Percentiles rank a stretch among this genome's conserved stretches.
Conservation (phyloP, 2,113 vertebrate genomes). For the Isichthys henryi region DNA sequence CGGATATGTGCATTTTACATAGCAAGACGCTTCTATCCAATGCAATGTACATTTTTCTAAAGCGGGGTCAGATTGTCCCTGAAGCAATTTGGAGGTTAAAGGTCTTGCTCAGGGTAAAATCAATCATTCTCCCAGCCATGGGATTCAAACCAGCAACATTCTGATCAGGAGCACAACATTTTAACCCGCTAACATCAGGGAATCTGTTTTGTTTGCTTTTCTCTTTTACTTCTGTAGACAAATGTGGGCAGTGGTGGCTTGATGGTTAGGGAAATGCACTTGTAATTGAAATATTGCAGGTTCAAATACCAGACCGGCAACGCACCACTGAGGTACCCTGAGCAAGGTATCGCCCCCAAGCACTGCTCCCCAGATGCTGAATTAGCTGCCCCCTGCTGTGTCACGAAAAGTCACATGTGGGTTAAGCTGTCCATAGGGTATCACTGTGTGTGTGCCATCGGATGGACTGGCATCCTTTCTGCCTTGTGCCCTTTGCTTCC, state of each 20-base stretch:
- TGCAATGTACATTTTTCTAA: not conserved
- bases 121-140: not conserved
- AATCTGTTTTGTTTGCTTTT: not conserved
- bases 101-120: not conserved
- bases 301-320: too few relatives aligned
- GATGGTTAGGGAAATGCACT: too few relatives aligned
- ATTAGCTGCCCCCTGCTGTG: too few relatives aligned
- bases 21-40: not conserved
- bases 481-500: not conserved
- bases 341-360: too few relatives aligned
- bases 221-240: not conserved
- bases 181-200: not conserved
- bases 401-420: too few relatives aligned
- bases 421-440: not conserved
- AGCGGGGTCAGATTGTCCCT: not conserved
- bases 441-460: not conserved
- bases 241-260: too few relatives aligned
- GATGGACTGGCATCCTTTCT: not conserved
- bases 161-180: not conserved
- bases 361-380: too few relatives aligned
- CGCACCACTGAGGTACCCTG: too few relatives aligned
- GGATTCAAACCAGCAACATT: not conserved
- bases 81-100: not conserved
- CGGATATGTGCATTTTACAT: not conserved
- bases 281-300: too few relatives aligned